These are phyloP conservation scores for Epinephelus fuscoguttatus DNA, from an alignment of 2,113 vertebrate genomes.

Conservation along the genomic window DNA sequence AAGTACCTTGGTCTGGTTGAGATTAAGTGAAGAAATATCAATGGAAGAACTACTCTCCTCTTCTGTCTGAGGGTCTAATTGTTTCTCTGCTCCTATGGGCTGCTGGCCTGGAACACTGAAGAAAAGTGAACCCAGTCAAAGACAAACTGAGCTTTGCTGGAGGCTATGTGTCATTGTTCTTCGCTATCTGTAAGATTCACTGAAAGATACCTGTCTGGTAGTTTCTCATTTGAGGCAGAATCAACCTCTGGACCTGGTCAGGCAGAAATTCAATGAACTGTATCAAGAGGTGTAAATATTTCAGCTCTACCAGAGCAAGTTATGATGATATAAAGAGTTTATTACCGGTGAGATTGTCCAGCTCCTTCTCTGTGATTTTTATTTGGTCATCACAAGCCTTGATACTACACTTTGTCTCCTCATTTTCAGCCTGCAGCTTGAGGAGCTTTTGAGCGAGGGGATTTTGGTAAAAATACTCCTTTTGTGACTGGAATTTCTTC, in stretches of 20 bases:
- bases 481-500: constrained; percentile 72
- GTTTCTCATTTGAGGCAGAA: constrained; percentile 43
- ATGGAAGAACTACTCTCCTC: constrained; percentile 18
- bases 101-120: constrained; percentile 50
- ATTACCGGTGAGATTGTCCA: constrained; percentile 72
- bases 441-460: constrained; percentile 78
- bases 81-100: constrained; percentile 32
- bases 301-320: constrained; percentile 1
- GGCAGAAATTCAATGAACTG: constrained; percentile 34
- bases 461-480: constrained; percentile 77
- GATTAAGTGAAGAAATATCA: constrained; percentile 50
- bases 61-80: constrained; percentile 14
- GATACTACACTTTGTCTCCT: constrained; percentile 76
- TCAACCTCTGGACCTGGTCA: constrained; percentile 32
- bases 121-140: constrained; percentile 7
- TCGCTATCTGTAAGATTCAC: background rate
- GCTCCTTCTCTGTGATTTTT: constrained; percentile 69
- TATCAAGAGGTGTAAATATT: constrained; percentile 27
- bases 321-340: constrained; percentile 5
- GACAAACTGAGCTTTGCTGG: background rate
- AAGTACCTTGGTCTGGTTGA: constrained; percentile 52
- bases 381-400: constrained; percentile 74
- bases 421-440: constrained; percentile 72
- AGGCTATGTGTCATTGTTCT: background rate
- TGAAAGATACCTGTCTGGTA: constrained; percentile 65